Percentiles rank a stretch among this genome's conserved stretches.
Conservation (phyloP, 92 coral and sea anemone species). For the Hydrozoanthus gracilis region DNA sequence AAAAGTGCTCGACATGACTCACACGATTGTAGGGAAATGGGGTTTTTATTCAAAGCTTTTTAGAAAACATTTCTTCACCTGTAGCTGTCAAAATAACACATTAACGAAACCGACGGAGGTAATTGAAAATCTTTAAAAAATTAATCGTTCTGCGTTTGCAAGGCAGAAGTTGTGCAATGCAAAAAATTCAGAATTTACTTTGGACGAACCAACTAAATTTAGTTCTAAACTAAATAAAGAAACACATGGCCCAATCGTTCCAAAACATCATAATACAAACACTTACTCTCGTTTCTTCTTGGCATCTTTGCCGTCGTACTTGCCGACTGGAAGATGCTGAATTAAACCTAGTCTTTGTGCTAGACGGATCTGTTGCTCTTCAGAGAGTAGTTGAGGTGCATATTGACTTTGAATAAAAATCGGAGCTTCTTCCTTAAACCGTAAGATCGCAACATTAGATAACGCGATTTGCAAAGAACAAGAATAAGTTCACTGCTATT, state of each 20-base stretch:
- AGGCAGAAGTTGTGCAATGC: background rate
- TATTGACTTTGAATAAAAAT: constrained; percentile 98
- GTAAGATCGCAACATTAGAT: background rate
- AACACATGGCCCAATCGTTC: background rate
- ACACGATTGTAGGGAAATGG: no score
- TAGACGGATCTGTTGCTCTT: constrained; percentile 98
- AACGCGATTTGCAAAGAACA: no score
- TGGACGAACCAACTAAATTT: background rate
- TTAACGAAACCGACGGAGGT: background rate
- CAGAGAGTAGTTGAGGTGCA: constrained; percentile 96
- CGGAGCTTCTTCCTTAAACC: constrained; percentile 93
- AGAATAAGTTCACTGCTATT: background rate
- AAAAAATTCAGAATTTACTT: background rate
- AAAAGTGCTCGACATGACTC: no score
- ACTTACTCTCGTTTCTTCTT: constrained; percentile 97
- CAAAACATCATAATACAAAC: background rate
- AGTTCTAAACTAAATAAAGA: constrained; percentile 1
- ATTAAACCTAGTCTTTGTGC: constrained; percentile 96
- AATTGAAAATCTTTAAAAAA: constrained; percentile 15
- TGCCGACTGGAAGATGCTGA: constrained; percentile 97
- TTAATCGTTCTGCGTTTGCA: constrained; percentile 19
- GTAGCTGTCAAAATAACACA: background rate
- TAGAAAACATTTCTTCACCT: background rate
- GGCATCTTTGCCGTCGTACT: constrained; percentile 92
- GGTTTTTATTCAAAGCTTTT: no score